Conservation (phyloP, 2,113 vertebrate species). For the Xiphorhynchus elegans region DNA sequence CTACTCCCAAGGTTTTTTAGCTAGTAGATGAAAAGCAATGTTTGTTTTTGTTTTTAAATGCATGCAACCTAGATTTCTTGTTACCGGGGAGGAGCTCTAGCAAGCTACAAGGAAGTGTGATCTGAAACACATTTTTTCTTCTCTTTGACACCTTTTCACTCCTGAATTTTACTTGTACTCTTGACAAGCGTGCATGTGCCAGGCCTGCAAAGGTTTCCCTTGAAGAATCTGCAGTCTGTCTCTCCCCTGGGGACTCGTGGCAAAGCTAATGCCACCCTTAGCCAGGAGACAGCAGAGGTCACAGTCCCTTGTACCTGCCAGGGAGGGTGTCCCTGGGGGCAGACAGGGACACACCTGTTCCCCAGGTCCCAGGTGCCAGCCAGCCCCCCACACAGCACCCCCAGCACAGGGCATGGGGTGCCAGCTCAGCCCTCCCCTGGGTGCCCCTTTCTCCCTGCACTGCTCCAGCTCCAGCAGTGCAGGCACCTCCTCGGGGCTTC, state of each 20-base stretch:
- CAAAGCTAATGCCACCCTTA: background rate
- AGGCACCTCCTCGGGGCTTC: background rate
- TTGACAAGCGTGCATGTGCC: background rate
- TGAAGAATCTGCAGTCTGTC: background rate
- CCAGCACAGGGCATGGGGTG: rapidly evolving
- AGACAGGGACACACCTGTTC: too few relatives aligned
- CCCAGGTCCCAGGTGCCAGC: background rate
- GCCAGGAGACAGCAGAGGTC: background rate
- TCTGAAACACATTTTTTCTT: background rate
- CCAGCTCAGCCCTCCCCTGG: background rate
- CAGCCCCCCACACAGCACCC: background rate
- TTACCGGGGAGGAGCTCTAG: background rate
- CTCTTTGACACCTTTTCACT: background rate
- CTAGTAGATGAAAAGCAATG: background rate
- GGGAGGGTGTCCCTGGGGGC: background rate
- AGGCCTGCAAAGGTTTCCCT: background rate
- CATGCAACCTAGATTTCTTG: slow-evolving; percentile 2
- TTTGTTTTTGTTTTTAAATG: background rate
- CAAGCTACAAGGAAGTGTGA: background rate
- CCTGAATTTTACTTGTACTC: background rate
- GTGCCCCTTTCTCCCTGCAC: background rate
- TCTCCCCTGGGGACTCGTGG: background rate
- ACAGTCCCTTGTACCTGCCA: too few relatives aligned
- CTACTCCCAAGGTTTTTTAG: background rate
- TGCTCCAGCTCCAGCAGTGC: rapidly evolving